Percentiles rank a stretch among this genome's conserved stretches.
Conservation (phyloP, 2,888 invertebrate genomes). For the Andrena praecox region DNA sequence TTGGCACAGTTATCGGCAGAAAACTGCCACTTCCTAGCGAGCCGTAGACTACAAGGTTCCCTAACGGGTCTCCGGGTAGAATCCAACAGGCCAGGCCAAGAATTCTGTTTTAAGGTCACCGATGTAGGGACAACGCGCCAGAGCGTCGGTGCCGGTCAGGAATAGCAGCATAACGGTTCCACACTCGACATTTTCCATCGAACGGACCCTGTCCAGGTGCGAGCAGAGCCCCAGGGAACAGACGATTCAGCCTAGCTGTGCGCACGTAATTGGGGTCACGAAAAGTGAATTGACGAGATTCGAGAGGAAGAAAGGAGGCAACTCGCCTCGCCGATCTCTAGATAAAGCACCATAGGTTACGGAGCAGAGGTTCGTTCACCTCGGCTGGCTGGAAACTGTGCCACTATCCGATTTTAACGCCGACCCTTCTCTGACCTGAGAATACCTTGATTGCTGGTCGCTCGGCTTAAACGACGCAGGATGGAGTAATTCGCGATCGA, state of each 20-base stretch:
- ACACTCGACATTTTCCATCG: slow-evolving; percentile 13
- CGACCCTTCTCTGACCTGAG: slow-evolving; percentile 26
- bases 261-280: slow-evolving; percentile 22
- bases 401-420: slow-evolving; percentile 66
- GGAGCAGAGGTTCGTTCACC: slow-evolving; percentile 61
- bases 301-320: neutral
- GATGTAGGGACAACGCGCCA: slow-evolving; percentile 14
- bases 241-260: neutral
- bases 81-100: slow-evolving; percentile 12
- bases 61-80: slow-evolving; percentile 36
- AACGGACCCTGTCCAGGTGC: neutral
- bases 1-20: neutral
- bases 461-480: neutral
- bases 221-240: too few species aligned
- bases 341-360: slow-evolving; percentile 28
- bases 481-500: neutral
- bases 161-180: slow-evolving; percentile 33
- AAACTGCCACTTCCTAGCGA: neutral
- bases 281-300: slow-evolving; percentile 41
- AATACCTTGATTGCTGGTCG: neutral
- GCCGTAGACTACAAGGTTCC: neutral
- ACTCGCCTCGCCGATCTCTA: slow-evolving; percentile 15
- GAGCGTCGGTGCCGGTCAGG: slow-evolving; percentile 14
- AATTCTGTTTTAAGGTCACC: slow-evolving; percentile 49
- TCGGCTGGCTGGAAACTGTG: slow-evolving; percentile 68